Evolutionary conservation across 1,140 invertebrate genomes (phyloP).

Genomic region (Varroa destructor): DNA sequence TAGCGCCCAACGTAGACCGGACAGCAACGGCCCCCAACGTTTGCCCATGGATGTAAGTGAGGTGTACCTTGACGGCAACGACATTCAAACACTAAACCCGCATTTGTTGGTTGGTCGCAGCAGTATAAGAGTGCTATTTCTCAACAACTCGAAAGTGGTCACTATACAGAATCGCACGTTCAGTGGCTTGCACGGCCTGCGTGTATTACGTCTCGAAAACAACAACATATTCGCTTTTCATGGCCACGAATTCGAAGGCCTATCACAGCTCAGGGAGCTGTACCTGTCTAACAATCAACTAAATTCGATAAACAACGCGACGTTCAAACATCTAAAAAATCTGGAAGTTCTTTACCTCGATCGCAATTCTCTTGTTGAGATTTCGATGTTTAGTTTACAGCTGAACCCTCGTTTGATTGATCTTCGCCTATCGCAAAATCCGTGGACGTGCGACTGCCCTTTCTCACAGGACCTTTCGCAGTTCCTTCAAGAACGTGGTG

Average conservation of each 20-base stretch:
- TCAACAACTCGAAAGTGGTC: conserved; percentile 72
- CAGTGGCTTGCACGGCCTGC: conserved; percentile 61
- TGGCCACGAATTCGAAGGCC: conserved; percentile 65
- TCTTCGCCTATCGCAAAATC: conserved; percentile 40
- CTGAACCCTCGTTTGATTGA: conserved; percentile 39
- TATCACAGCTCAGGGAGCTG: conserved; percentile 57
- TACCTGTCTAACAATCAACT: conserved; percentile 77
- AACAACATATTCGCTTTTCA: conserved; percentile 63
- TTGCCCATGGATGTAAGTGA: conserved; percentile 89
- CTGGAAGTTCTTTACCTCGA: conserved; percentile 68
- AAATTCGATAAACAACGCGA: conserved; percentile 62
- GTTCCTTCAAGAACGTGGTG: conserved; percentile 38
- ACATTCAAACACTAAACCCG: conserved; percentile 66
- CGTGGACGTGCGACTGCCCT: conserved; percentile 44
- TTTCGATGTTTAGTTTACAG: conserved; percentile 48
- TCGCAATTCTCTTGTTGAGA: conserved; percentile 61
- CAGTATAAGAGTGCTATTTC: conserved; percentile 65
- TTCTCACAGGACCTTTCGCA: conserved; percentile 39
- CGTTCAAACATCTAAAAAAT: conserved; percentile 58
- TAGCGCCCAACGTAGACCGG: conserved; percentile 41
- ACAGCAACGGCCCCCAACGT: conserved; percentile 54
- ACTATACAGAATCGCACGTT: conserved; percentile 75
- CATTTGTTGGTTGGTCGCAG: conserved; percentile 80
- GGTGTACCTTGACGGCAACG: conserved; percentile 78
- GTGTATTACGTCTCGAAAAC: conserved; percentile 55